These are phyloP conservation scores for Brachionus sp. DNA, from an alignment of 1,140 invertebrate species.

Conservation along the genomic window DNA sequence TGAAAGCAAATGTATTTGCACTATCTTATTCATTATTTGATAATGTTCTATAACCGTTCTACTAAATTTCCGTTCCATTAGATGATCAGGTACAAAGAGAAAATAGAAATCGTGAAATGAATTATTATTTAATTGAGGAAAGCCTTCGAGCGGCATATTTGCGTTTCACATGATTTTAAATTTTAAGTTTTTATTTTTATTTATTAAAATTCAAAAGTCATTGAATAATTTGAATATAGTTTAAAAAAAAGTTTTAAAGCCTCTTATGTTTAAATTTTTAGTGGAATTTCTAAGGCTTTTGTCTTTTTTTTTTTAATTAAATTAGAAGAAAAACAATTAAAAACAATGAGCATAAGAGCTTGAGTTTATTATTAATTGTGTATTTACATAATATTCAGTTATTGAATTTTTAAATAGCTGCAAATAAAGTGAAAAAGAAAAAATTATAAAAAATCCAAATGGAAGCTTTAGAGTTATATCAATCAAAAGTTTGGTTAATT, in stretches of 20 bases:
- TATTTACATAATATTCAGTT: slow-evolving; percentile 41
- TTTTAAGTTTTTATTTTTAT: background rate
- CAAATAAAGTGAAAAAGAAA: background rate
- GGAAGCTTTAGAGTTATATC: slow-evolving; percentile 33
- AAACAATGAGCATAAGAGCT: slow-evolving; percentile 18
- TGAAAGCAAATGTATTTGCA: background rate
- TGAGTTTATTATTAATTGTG: slow-evolving; percentile 32
- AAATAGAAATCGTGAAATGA: background rate
- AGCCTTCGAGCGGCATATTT: background rate
- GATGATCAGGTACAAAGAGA: background rate
- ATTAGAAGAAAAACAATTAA: slow-evolving; percentile 33
- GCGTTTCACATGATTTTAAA: background rate
- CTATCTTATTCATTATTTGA: background rate
- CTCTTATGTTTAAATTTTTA: background rate
- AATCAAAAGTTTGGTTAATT: slow-evolving; percentile 17
- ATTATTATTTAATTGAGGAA: background rate
- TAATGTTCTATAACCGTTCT: background rate
- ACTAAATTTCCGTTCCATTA: background rate
- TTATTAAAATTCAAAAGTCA: background rate
- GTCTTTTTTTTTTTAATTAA: slow-evolving; percentile 26
- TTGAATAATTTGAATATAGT: background rate
- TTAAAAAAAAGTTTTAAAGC: background rate
- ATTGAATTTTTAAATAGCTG: background rate
- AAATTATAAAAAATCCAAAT: background rate
- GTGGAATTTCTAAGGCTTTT: background rate